Conservation (phyloP, 2,888 invertebrate genomes). For the Caenorhabditis virilis region DNA sequence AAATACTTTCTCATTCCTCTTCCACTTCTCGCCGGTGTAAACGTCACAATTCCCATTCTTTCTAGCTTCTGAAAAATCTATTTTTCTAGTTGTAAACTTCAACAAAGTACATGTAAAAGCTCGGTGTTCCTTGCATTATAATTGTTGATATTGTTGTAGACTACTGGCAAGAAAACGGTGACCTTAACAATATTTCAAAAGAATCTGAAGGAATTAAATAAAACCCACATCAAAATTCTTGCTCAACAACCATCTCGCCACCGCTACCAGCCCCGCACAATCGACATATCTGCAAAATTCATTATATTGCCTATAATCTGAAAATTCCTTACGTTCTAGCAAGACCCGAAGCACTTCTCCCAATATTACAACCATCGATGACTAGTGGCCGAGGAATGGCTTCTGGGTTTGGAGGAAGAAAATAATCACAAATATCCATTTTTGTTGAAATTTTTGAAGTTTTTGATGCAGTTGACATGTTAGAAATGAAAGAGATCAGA, state of each 20-base stretch:
- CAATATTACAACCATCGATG: constrained; percentile 61
- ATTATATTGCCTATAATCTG: neutral
- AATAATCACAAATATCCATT: too few relatives aligned
- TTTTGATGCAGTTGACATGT: too few relatives aligned
- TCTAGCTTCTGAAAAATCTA: constrained; percentile 45
- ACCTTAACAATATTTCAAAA: constrained; percentile 10
- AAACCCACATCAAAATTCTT: constrained; percentile 49
- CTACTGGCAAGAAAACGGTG: constrained; percentile 55
- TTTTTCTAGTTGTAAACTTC: neutral
- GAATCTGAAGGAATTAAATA: neutral
- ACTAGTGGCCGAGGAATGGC: constrained; percentile 52
- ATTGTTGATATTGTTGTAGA: constrained; percentile 58
- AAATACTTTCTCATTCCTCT: constrained; percentile 44
- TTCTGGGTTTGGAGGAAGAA: constrained; percentile 35
- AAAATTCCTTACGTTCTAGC: constrained; percentile 43
- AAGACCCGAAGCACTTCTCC: constrained; percentile 54
- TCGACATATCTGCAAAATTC: constrained; percentile 47
- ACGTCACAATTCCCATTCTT: constrained; percentile 52
- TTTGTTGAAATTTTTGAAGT: too few relatives aligned
- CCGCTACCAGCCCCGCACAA: constrained; percentile 55
- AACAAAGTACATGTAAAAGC: constrained; percentile 37
- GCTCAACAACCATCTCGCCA: constrained; percentile 50
- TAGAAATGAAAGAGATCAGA: too few relatives aligned
- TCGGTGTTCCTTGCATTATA: constrained; percentile 46
- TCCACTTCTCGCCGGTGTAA: constrained; percentile 56